phyloP scores from a whole-genome alignment of 2,797 vertebrate species.

The Onychomys leucogaster region DNA sequence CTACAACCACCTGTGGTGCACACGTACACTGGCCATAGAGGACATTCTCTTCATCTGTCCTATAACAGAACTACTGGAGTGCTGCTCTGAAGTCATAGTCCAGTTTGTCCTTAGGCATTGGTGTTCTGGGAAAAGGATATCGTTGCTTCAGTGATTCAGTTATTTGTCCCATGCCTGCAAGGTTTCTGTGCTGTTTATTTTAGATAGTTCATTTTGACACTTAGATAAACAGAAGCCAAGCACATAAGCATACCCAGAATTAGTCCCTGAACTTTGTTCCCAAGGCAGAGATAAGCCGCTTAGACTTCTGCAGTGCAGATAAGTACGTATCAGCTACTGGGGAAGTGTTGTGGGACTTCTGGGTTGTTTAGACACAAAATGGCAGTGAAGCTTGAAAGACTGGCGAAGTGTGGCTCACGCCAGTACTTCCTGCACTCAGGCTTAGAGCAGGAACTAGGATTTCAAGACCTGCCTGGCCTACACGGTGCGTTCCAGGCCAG shows the following conservation, averaged over 20 bases:
- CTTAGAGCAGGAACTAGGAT: background rate
- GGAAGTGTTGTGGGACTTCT: constrained; percentile 75
- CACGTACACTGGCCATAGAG: background rate
- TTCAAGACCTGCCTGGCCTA: background rate
- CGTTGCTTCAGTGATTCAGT: constrained; percentile 78
- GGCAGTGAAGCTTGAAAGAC: constrained; percentile 54
- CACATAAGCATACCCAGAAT: constrained; percentile 82
- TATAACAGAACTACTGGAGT: constrained; percentile 38
- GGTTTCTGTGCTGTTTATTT: constrained; percentile 86
- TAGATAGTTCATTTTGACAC: constrained; percentile 87
- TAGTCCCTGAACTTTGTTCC: constrained; percentile 86
- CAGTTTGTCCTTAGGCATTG: constrained; percentile 73
- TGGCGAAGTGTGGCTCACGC: background rate
- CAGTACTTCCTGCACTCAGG: no score
- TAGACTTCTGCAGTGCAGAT: constrained; percentile 81
- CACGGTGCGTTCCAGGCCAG: background rate
- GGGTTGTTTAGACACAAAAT: constrained; percentile 66
- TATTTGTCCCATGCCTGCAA: constrained; percentile 80
- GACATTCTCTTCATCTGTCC: background rate
- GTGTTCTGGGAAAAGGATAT: constrained; percentile 75
- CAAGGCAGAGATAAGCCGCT: constrained; percentile 87
- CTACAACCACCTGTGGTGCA: background rate
- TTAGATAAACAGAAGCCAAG: constrained; percentile 88
- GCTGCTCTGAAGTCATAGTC: constrained; percentile 67
- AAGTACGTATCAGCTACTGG: constrained; percentile 83